Conservation (phyloP, 2,113 vertebrate species). For the Pelecanoides urinatrix region DNA sequence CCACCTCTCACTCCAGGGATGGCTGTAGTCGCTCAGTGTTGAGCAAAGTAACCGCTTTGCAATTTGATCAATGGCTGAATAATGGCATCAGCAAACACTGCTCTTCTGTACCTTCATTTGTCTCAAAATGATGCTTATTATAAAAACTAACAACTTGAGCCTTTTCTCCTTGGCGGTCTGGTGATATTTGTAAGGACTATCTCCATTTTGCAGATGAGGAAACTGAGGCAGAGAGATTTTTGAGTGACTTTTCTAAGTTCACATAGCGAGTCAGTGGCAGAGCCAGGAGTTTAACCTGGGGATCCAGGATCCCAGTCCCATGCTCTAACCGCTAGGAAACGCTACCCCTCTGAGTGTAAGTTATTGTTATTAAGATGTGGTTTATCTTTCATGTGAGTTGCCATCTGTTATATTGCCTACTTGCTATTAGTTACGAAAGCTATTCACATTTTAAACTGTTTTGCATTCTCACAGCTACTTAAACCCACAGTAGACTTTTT, state of each 20-base stretch:
- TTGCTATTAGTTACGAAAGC: constrained; percentile 55
- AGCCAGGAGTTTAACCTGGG: background rate
- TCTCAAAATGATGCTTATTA: background rate
- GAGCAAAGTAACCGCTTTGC: background rate
- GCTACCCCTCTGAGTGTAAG: constrained; percentile 10
- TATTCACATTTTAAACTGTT: constrained; percentile 59
- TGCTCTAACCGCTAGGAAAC: background rate
- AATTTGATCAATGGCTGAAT: background rate
- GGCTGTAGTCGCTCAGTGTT: background rate
- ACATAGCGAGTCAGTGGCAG: background rate
- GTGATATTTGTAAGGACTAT: background rate
- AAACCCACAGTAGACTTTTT: constrained; percentile 57
- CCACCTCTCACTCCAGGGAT: background rate
- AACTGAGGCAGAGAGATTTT: constrained; percentile 1
- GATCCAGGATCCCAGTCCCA: background rate
- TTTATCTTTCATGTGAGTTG: constrained; percentile 23
- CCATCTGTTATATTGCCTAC: constrained; percentile 53
- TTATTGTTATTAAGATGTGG: constrained; percentile 44
- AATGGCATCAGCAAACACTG: background rate
- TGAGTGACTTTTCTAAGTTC: background rate
- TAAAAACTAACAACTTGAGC: background rate
- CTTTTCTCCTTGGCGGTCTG: background rate
- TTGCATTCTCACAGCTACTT: constrained; percentile 47
- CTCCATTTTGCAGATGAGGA: background rate
- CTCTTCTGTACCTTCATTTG: background rate